These are phyloP conservation scores for Meliscaeva auricollis DNA, from an alignment of 2,888 invertebrate species.

Conservation along the genomic window DNA sequence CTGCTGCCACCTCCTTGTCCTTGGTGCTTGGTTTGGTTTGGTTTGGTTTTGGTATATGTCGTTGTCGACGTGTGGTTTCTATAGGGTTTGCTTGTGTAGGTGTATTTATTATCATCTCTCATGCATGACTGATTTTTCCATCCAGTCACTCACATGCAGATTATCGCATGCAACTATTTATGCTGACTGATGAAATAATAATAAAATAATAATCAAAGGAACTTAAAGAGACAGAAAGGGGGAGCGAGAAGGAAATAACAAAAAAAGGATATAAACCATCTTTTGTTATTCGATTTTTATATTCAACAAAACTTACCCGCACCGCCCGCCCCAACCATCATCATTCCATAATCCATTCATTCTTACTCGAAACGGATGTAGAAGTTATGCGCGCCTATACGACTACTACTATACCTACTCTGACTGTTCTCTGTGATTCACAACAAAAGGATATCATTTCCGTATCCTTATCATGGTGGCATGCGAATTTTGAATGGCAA, in stretches of 20 bases:
- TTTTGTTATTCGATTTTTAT: conserved; percentile 72
- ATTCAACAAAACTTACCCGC: conserved; percentile 55
- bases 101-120: conserved; percentile 82
- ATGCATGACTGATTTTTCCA: conserved; percentile 83
- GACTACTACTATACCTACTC: conserved; percentile 47
- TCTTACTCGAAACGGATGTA: conserved; percentile 58
- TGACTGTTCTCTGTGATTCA: conserved; percentile 49
- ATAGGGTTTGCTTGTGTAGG: neutral
- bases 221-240: neutral
- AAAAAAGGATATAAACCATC: conserved; percentile 60
- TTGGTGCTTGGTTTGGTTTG: conserved; percentile 30
- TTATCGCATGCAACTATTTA: conserved; percentile 66
- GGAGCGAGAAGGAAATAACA: neutral
- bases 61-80: conserved; percentile 3
- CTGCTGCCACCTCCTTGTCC: conserved; percentile 6
- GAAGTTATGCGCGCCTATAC: conserved; percentile 73
- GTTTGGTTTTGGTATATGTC: conserved; percentile 11
- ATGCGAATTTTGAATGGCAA: conserved; percentile 66
- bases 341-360: conserved; percentile 33
- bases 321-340: neutral
- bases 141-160: conserved; percentile 60
- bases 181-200: conserved; percentile 74
- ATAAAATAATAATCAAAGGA: conserved; percentile 36
- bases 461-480: conserved; percentile 74
- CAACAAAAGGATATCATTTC: conserved; percentile 76